Evolutionary conservation across 2,888 invertebrate species (phyloP).

Genomic region (Conistra vaccinii): DNA sequence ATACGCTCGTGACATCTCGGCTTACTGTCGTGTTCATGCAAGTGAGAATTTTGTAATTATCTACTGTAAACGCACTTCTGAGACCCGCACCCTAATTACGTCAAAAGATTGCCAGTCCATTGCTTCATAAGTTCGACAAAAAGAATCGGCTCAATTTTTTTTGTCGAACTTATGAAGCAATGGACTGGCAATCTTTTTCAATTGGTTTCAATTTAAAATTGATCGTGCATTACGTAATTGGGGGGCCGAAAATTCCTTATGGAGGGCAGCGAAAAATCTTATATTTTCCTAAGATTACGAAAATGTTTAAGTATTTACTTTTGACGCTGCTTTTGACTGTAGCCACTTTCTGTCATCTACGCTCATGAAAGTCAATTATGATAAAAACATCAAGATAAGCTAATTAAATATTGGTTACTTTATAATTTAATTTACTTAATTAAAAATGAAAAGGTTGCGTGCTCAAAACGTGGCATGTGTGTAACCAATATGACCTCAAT

Average conservation of each 20-base stretch:
- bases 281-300: background rate
- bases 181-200: too few relatives aligned
- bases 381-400: constrained; percentile 46
- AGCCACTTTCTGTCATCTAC: background rate
- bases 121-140: too few relatives aligned
- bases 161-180: too few relatives aligned
- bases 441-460: constrained; percentile 5
- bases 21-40: too few relatives aligned
- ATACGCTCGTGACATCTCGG: too few relatives aligned
- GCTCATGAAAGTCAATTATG: background rate
- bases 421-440: background rate
- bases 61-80: background rate
- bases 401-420: constrained; percentile 20
- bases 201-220: too few relatives aligned
- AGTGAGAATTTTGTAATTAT: background rate
- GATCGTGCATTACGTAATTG: too few relatives aligned
- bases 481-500: background rate
- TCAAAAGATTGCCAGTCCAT: too few relatives aligned
- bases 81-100: too few relatives aligned
- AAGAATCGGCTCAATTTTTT: too few relatives aligned
- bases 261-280: background rate
- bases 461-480: background rate
- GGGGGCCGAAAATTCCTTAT: too few relatives aligned
- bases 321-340: background rate
- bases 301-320: background rate